Base-by-base conservation (phyloP, 2,888 invertebrate genomes). In the Drosophila ustulata region DNA sequence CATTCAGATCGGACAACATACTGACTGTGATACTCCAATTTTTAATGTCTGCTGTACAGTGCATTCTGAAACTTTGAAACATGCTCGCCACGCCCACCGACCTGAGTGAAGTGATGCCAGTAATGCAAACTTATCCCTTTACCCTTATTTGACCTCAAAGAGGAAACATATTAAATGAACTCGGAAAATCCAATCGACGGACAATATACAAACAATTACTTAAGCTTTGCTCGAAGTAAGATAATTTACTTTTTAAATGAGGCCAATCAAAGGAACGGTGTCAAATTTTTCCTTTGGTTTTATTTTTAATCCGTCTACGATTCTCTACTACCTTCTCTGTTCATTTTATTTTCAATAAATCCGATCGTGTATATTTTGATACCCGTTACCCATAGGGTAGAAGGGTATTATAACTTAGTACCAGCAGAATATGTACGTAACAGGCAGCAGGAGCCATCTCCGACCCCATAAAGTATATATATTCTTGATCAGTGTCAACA, bases 41-140 rank as follows among this genome's bases (percentile, higher is more conserved):
- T 69, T 66, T 66, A 79, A 79, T 79, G 78, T 49, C 61, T 50
- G 59, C 82, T 64, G 81, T 79, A 74, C 78, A 79, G 80, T 78
- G 58, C 59, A 39, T 49, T 55, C 80, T 73, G 66, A 64, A 80
- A 67, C 62, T 80, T 80, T 73, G 58, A 56, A 67, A 68, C 64
- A 79, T 57, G 41, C 32, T 47, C 47, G n/a, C 26, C 26, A n/a
- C n/a, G n/a, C 8, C 13, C 32, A 9, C 2, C 2, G 50, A 37
- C 53, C 41, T 30, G 52, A 46, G 59, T 70, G 47, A 70, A 59
- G 39, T 56, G 39, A 28, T 47, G 55, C 64, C 3, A 32, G 28
- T 47, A 9, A 2, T 45, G 45, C 45, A 23, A 25, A 45, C 25
- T 13, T 25, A 45, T 25, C 45, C 25, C 18, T 26, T 34, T 37